A percentile compares a stretch with the other conserved stretches of the same genome.
Conservation (phyloP, 2,797 vertebrate species). For the Pelochelys cantorii region DNA sequence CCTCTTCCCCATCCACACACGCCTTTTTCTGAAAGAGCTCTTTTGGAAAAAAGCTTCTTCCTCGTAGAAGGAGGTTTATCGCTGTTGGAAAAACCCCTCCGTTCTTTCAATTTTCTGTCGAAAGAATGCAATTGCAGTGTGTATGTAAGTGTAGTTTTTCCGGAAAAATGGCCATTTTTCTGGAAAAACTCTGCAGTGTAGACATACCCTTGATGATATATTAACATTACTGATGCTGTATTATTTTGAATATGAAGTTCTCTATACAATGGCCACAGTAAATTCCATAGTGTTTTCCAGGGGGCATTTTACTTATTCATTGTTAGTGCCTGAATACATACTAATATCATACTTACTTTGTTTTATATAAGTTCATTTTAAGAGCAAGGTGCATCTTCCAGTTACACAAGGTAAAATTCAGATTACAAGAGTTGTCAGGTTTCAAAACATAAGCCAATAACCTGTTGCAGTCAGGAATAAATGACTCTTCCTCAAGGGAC, state of each 20-base stretch:
- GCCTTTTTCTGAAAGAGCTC: too few relatives aligned
- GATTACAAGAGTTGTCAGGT: not conserved
- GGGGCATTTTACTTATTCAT: fast-evolving
- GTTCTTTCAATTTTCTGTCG: too few relatives aligned
- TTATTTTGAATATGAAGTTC: not conserved
- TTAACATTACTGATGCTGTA: not conserved
- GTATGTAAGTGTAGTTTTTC: too few relatives aligned
- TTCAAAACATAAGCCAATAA: constrained; percentile 17
- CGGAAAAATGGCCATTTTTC: too few relatives aligned
- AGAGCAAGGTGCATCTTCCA: not conserved
- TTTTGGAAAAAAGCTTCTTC: too few relatives aligned
- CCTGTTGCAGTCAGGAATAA: not conserved
- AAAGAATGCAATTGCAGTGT: too few relatives aligned
- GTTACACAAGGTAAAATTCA: not conserved
- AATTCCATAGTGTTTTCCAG: not conserved
- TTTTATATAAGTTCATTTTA: not conserved
- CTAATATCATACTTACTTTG: not conserved
- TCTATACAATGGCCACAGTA: not conserved
- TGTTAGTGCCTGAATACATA: not conserved
- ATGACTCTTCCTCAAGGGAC: not conserved
- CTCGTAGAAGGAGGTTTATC: too few relatives aligned
- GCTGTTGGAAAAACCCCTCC: too few relatives aligned
- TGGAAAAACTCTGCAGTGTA: too few relatives aligned
- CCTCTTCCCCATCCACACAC: too few relatives aligned
- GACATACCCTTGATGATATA: not conserved